These are phyloP conservation scores for Chloromyia formosa DNA, from an alignment of 2,888 invertebrate species.

Conservation along the genomic window DNA sequence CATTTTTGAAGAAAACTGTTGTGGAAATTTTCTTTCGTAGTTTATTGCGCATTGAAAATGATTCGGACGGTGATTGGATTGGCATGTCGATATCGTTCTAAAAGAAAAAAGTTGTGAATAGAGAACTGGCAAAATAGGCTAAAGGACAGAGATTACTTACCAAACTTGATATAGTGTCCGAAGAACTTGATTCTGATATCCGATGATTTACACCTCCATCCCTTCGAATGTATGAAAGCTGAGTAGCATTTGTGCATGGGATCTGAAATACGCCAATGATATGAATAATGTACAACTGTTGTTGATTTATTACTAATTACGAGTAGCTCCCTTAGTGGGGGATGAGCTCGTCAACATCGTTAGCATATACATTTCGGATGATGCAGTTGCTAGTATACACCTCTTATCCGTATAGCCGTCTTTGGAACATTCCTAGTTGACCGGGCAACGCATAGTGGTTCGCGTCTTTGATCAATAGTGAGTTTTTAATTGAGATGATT, in stretches of 20 bases:
- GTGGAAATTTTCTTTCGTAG: constrained; percentile 75
- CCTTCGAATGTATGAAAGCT: constrained; percentile 53
- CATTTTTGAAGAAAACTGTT: constrained; percentile 75
- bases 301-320: neutral
- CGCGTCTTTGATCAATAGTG: too few relatives aligned
- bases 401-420: too few relatives aligned
- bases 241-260: constrained; percentile 50
- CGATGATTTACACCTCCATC: constrained; percentile 51
- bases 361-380: too few relatives aligned
- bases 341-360: too few relatives aligned
- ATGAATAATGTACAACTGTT: too few relatives aligned
- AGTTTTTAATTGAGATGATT: too few relatives aligned
- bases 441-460: too few relatives aligned
- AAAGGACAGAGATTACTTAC: constrained; percentile 47
- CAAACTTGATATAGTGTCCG: constrained; percentile 54
- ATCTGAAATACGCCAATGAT: constrained; percentile 41
- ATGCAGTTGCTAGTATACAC: too few relatives aligned
- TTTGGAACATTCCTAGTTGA: too few relatives aligned
- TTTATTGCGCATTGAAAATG: constrained; percentile 77
- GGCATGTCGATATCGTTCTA: constrained; percentile 69
- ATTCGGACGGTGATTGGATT: constrained; percentile 63
- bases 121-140: neutral
- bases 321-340: too few relatives aligned
- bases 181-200: constrained; percentile 54
- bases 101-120: constrained; percentile 47